Conservation (phyloP, 2,888 invertebrate genomes). For the Sepioteuthis lessoniana region DNA sequence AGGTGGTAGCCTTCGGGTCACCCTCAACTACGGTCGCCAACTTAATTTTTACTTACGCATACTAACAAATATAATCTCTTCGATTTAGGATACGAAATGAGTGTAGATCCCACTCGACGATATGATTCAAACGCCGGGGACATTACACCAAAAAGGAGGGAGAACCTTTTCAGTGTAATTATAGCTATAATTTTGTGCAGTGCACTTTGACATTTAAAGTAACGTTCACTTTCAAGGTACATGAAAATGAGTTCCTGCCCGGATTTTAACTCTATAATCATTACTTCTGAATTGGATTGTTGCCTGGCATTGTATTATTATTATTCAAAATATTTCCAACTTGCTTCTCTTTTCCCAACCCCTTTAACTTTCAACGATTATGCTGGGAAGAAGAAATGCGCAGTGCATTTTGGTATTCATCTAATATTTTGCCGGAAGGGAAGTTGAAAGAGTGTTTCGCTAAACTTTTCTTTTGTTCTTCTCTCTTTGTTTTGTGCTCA, state of each 20-base stretch:
- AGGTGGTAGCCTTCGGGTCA: too few species aligned
- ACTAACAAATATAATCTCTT: too few species aligned
- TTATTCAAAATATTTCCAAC: too few species aligned
- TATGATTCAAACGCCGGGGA: background rate
- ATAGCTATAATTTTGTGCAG: background rate
- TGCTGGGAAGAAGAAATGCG: background rate
- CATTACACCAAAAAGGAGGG: background rate
- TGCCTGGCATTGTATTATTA: background rate
- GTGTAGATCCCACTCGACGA: background rate
- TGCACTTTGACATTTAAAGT: background rate
- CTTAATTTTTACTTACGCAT: too few species aligned
- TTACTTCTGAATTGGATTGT: background rate
- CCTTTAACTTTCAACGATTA: background rate
- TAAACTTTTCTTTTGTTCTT: too few species aligned
- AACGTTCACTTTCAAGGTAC: background rate
- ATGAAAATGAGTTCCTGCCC: background rate
- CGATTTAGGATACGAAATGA: too few species aligned
- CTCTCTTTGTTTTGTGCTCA: too few species aligned
- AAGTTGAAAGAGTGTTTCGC: background rate
- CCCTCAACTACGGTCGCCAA: too few species aligned
- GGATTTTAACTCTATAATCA: background rate
- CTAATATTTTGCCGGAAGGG: constrained; percentile 1
- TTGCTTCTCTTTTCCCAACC: too few species aligned
- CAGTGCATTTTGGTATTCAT: constrained; percentile 17
- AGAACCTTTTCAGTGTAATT: background rate